These are phyloP conservation scores for Thunnus albacares DNA, from an alignment of 2,797 vertebrate genomes.

Conservation along the genomic window DNA sequence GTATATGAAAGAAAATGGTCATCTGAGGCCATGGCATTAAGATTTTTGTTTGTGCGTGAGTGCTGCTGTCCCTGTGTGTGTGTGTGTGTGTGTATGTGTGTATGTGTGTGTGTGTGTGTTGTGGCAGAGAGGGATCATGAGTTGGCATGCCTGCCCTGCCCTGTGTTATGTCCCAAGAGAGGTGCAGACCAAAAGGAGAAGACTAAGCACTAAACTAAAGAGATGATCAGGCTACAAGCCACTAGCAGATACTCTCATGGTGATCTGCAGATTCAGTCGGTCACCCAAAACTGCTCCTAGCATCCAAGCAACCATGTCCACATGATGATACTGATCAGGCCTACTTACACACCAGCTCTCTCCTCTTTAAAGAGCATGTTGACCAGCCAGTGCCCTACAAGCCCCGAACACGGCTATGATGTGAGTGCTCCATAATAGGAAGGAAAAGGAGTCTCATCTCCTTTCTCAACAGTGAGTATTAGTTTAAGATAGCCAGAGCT, in stretches of 20 bases:
- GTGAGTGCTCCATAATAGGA: constrained; percentile 52
- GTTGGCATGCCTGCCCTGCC: neutral
- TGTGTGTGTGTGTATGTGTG: too few species aligned
- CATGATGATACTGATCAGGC: constrained; percentile 45
- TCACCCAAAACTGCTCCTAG: too few species aligned
- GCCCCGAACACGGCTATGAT: constrained; percentile 49
- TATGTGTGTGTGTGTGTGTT: too few species aligned
- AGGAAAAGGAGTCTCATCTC: constrained; percentile 57
- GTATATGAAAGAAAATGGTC: neutral
- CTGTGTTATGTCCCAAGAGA: constrained; percentile 6
- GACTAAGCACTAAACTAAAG: constrained; percentile 31
- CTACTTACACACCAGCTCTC: constrained; percentile 47
- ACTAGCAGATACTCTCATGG: constrained; percentile 9
- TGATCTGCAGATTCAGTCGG: too few species aligned
- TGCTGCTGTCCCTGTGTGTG: too few species aligned
- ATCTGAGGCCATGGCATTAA: too few species aligned
- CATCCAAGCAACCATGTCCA: constrained; percentile 22
- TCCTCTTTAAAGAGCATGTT: constrained; percentile 54
- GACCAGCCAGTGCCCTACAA: constrained; percentile 45
- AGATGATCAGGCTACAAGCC: constrained; percentile 38
- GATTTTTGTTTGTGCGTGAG: neutral
- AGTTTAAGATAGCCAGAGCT: constrained; percentile 60
- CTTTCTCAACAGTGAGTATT: constrained; percentile 52
- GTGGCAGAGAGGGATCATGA: constrained; percentile 1
- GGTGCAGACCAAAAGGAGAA: constrained; percentile 22